These are phyloP conservation scores for Brassicogethes aeneus DNA, from an alignment of 2,888 invertebrate species.

Conservation along the genomic window DNA sequence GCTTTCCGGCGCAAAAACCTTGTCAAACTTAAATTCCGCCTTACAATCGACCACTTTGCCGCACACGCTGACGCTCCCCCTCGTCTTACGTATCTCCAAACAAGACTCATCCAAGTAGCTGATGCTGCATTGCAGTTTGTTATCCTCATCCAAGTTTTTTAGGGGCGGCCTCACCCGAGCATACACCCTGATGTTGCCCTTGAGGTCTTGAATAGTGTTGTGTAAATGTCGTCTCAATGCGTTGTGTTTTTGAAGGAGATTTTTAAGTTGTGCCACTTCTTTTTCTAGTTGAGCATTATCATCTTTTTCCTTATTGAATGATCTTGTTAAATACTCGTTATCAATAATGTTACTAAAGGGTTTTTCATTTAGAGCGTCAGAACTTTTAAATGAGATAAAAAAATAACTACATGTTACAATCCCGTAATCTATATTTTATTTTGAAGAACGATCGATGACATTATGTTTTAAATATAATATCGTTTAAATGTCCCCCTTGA, in stretches of 20 bases:
- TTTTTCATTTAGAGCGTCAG: no score
- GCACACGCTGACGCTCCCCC: constrained; percentile 27
- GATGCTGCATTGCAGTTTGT: constrained; percentile 46
- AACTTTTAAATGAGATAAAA: no score
- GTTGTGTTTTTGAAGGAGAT: constrained; percentile 9
- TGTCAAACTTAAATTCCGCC: constrained; percentile 72
- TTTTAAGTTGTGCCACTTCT: constrained; percentile 25
- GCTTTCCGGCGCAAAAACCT: constrained; percentile 66
- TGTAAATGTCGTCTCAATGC: constrained; percentile 45
- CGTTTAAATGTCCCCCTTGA: no score
- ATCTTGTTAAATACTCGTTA: background rate
- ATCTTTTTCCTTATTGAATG: constrained; percentile 1
- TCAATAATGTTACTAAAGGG: no score
- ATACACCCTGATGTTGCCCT: constrained; percentile 63
- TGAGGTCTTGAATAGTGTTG: constrained; percentile 66
- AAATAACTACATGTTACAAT: no score
- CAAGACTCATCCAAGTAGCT: constrained; percentile 52
- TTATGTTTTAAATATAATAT: no score
- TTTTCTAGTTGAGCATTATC: constrained; percentile 16
- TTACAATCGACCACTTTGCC: constrained; percentile 43
- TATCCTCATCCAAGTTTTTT: constrained; percentile 45
- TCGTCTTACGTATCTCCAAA: constrained; percentile 50
- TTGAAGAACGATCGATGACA: no score
- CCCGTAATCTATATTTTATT: no score
- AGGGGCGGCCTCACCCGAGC: constrained; percentile 67